These are phyloP conservation scores for Kuschelorhynchus macadamiae DNA, from an alignment of 2,888 invertebrate genomes.

Conservation along the genomic window DNA sequence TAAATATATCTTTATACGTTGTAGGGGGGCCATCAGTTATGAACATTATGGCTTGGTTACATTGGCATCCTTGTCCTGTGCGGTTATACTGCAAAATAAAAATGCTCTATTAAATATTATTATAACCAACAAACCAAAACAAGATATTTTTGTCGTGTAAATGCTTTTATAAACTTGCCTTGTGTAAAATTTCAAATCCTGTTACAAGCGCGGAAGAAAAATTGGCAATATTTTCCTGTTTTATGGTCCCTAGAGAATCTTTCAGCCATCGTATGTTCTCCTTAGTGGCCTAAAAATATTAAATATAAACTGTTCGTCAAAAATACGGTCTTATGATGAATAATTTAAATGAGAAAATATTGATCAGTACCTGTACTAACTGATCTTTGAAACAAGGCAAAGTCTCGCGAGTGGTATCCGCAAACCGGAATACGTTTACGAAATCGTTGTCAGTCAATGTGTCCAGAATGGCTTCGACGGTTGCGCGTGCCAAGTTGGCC, in stretches of 20 bases:
- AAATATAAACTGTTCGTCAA: too few relatives aligned
- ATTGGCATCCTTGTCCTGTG: constrained; percentile 89
- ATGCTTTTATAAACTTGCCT: too few relatives aligned
- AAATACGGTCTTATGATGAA: too few relatives aligned
- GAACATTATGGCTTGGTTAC: constrained; percentile 98
- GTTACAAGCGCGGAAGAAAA: constrained; percentile 92
- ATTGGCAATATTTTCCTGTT: constrained; percentile 88
- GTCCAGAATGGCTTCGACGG: constrained; percentile 90
- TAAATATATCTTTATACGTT: constrained; percentile 75
- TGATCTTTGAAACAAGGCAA: constrained; percentile 93
- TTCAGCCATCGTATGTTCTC: constrained; percentile 87
- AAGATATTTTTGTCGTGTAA: too few relatives aligned
- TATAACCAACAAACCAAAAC: too few relatives aligned
- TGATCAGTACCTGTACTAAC: constrained; percentile 90
- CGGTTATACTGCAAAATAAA: constrained; percentile 78
- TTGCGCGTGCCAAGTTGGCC: constrained; percentile 88
- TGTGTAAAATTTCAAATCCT: constrained; percentile 92
- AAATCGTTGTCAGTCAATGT: constrained; percentile 97
- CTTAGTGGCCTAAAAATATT: constrained; percentile 77
- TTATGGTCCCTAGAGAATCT: constrained; percentile 80
- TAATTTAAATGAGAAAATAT: too few relatives aligned
- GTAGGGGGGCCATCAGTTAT: constrained; percentile 94
- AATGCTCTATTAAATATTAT: background rate
- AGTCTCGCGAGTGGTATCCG: constrained; percentile 85
- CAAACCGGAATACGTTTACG: constrained; percentile 94